Conservation (phyloP, 2,113 vertebrate genomes). For the Passer domesticus region DNA sequence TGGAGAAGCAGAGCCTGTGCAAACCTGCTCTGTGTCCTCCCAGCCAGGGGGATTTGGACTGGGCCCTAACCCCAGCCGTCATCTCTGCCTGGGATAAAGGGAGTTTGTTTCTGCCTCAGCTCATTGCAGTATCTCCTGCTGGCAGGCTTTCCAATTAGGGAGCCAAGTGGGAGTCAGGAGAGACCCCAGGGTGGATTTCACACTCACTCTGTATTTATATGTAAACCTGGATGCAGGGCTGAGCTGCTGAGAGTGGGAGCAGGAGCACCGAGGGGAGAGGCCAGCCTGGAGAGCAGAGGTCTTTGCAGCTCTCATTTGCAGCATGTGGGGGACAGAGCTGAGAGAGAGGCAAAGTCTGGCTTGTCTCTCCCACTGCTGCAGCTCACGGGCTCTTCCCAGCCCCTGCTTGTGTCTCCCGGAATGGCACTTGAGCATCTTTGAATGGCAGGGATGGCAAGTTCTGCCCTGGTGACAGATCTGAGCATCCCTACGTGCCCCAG, state of each 20-base stretch:
- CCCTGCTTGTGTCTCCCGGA: neutral
- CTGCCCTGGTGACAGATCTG: neutral
- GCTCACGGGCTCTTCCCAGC: neutral
- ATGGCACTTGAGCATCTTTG: neutral
- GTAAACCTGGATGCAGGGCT: conserved; percentile 58
- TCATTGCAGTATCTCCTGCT: conserved; percentile 55
- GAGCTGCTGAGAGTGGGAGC: conserved; percentile 47
- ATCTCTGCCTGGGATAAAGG: conserved; percentile 22
- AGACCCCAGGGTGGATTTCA: conserved; percentile 65
- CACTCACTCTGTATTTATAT: conserved; percentile 57
- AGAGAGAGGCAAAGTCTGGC: neutral
- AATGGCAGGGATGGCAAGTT: rapidly evolving
- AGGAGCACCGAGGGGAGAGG: neutral
- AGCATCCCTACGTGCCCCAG: rapidly evolving
- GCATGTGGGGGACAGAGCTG: neutral
- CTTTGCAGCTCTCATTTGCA: conserved; percentile 14
- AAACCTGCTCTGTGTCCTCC: neutral
- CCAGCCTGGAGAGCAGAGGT: neutral
- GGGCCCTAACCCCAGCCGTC: neutral
- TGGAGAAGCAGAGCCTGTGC: neutral
- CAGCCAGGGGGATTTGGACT: neutral
- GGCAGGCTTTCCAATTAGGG: conserved; percentile 61
- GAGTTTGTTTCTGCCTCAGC: conserved; percentile 35
- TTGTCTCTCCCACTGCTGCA: neutral
- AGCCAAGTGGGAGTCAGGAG: conserved; percentile 62